Evolutionary conservation across 2,888 invertebrate genomes (phyloP), one percentile per base, ranked within the genome.

Genomic region (Steinernema scapterisci): DNA sequence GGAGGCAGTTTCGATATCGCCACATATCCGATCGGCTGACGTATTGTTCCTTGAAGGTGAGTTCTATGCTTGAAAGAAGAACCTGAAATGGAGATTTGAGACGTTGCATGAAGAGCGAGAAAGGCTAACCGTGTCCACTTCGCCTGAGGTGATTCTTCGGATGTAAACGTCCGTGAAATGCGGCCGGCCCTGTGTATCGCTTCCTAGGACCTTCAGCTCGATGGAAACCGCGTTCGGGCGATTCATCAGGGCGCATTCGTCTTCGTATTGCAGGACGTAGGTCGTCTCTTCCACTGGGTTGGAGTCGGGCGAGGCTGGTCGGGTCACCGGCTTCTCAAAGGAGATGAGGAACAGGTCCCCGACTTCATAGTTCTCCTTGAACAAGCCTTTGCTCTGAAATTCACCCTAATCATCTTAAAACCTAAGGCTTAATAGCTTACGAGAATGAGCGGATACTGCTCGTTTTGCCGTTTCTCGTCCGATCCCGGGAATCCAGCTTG

Each of bases 1-100:
- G 94, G 90, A 99, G 90, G 89, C 92, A 92, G 81, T 93, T 94
- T 88, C 95, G 95, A 38, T 97, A 89, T 72, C 97, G 91, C 95
- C 97, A 97, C 97, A 99, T 97, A 90, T 99, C 99, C 78, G 96
- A 95, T 73, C 99, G 91, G 16, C 96, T 96, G 91, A 97, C 92
- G 87, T 97, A 99, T 88, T 96, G 95, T 88, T 99, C 97, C 89
- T 95, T 95, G 88, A 97, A 97, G 0, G 95, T 95, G 46, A 99
- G 90, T 89, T 99, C 99, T 71, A 99, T 93, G 0, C 96, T 94
- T 90, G 99, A 97, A 80, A 99, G 73, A 0, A 79, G 56, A 27
- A 82, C 79, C 81, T 82, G 52, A 72, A 74, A 38, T 19, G 2
- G 5, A 54, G 54, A 13, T 38, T 38, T 38, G 5, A 9, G 38